Conservation (phyloP, 2,888 invertebrate genomes). For the Timandra comae region DNA sequence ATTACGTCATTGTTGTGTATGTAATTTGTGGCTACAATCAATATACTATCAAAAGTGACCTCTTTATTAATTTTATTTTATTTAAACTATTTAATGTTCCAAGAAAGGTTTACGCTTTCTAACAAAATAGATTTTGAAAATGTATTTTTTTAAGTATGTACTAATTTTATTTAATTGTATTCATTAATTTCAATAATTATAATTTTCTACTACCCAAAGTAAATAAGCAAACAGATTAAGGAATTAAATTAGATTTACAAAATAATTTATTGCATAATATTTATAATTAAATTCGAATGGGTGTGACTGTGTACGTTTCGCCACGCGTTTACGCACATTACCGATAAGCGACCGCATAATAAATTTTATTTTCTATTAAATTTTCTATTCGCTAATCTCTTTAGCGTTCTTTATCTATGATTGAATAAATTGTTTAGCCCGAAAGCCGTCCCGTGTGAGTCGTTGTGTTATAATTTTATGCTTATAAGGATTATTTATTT, state of each 20-base stretch:
- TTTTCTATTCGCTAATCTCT: slow-evolving; percentile 54
- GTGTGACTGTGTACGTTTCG: slow-evolving; percentile 40
- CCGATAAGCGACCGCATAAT: slow-evolving; percentile 53
- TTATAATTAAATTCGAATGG: slow-evolving; percentile 51
- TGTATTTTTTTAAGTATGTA: slow-evolving; percentile 5
- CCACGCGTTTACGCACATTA: slow-evolving; percentile 55
- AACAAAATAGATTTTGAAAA: background rate
- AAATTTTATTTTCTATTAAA: slow-evolving; percentile 62
- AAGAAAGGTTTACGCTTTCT: no score
- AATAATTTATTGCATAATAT: slow-evolving; percentile 15
- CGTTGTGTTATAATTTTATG: slow-evolving; percentile 61
- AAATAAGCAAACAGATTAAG: no score
- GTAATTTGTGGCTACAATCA: no score
- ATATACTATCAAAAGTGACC: no score
- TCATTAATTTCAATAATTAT: slow-evolving; percentile 11
- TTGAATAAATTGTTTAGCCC: slow-evolving; percentile 56
- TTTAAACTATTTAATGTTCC: no score
- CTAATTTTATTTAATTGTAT: no score
- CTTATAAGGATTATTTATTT: slow-evolving; percentile 46
- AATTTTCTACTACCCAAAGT: slow-evolving; percentile 3
- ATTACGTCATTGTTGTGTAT: no score
- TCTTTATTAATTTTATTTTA: no score
- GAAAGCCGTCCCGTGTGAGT: slow-evolving; percentile 52
- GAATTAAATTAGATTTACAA: slow-evolving; percentile 18
- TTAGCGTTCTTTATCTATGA: slow-evolving; percentile 42